Conservation (phyloP, 2,888 invertebrate species). For the Catonia carolina region DNA sequence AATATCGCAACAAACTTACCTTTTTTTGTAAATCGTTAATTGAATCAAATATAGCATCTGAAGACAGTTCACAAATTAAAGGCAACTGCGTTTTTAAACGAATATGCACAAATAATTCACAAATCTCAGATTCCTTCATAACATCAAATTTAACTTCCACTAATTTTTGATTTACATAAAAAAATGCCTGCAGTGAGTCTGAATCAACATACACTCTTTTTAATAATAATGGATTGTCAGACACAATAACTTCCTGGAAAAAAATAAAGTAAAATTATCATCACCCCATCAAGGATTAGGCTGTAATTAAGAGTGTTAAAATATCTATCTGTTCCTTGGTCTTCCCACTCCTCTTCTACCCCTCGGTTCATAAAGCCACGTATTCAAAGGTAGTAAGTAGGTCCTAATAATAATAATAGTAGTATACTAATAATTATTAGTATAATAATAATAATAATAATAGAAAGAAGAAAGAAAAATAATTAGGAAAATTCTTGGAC, state of each 20-base stretch:
- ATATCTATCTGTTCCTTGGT: too few species aligned
- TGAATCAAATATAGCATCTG: slow-evolving; percentile 16
- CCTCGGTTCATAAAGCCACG: too few species aligned
- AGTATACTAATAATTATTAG: too few species aligned
- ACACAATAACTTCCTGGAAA: slow-evolving; percentile 62
- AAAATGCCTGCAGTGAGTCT: slow-evolving; percentile 55
- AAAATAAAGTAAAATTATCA: slow-evolving; percentile 16
- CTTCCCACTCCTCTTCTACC: too few species aligned
- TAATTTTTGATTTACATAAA: slow-evolving; percentile 64
- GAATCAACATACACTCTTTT: slow-evolving; percentile 48
- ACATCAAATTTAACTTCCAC: slow-evolving; percentile 59
- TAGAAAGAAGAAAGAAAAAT: too few species aligned
- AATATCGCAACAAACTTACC: slow-evolving; percentile 1
- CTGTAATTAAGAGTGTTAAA: too few species aligned
- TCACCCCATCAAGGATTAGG: too few species aligned
- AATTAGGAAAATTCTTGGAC: too few species aligned
- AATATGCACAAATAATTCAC: slow-evolving; percentile 63
- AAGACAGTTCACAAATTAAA: slow-evolving; percentile 16
- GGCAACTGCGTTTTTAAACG: slow-evolving; percentile 43
- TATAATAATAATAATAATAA: too few species aligned
- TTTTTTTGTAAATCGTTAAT: slow-evolving; percentile 22
- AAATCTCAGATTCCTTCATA: slow-evolving; percentile 55
- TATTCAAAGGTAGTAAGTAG: too few species aligned
- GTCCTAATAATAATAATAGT: too few species aligned
- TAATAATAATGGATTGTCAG: slow-evolving; percentile 69